phyloP scores from a whole-genome alignment of 2,113 vertebrate genomes.

The Engraulis encrasicolus region DNA sequence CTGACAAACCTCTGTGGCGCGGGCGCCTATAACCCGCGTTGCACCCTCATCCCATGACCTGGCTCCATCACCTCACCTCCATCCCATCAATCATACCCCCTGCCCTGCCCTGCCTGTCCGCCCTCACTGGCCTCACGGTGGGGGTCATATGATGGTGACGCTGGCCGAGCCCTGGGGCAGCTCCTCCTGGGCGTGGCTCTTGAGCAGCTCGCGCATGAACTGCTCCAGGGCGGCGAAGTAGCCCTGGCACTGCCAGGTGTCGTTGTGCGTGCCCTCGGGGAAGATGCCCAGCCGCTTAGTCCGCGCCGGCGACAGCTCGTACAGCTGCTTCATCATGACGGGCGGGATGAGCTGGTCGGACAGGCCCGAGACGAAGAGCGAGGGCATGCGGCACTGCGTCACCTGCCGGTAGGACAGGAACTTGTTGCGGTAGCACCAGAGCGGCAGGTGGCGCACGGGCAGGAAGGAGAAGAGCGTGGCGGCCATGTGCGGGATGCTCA shows the following conservation, averaged over 20 bases:
- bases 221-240: constrained; percentile 96
- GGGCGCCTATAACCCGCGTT: too few relatives aligned
- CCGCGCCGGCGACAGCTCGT: constrained; percentile 94
- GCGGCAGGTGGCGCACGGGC: constrained; percentile 92
- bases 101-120: too few relatives aligned
- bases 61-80: too few relatives aligned
- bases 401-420: constrained; percentile 95
- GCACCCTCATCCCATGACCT: too few relatives aligned
- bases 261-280: constrained; percentile 97
- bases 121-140: too few relatives aligned
- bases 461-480: constrained; percentile 96
- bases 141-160: constrained; percentile 95
- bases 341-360: constrained; percentile 98
- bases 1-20: too few relatives aligned
- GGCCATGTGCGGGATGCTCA: constrained; percentile 99
- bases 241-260: constrained; percentile 99
- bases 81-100: too few relatives aligned
- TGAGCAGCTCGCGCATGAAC: constrained; percentile 94
- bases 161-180: constrained; percentile 85
- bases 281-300: constrained; percentile 97
- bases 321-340: constrained; percentile 99
- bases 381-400: constrained; percentile 93
- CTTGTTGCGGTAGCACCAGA: constrained; percentile 99
- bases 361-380: constrained; percentile 95
- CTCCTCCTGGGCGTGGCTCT: constrained; percentile 91